Conservation (phyloP, 2,113 vertebrate genomes). For the Lophius piscatorius region DNA sequence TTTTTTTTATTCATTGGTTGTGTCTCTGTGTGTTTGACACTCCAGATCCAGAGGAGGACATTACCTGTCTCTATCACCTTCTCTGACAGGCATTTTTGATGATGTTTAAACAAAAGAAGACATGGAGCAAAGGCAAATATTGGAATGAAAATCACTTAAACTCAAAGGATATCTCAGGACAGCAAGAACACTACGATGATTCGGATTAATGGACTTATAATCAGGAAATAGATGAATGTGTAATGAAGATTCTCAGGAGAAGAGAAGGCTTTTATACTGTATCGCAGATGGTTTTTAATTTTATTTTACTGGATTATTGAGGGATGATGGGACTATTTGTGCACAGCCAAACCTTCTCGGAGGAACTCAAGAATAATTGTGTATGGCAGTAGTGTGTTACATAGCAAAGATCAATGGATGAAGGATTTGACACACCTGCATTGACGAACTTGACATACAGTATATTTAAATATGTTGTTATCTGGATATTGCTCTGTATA, state of each 20-base stretch:
- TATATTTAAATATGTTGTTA: no score
- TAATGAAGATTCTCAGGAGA: background rate
- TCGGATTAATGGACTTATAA: background rate
- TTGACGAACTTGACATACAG: no score
- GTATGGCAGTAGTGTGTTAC: background rate
- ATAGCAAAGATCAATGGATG: background rate
- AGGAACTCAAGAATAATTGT: background rate
- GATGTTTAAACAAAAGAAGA: constrained; percentile 76
- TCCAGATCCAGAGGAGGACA: constrained; percentile 84
- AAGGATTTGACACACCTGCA: background rate
- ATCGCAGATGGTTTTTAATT: no score
- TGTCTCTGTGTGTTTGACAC: constrained; percentile 34
- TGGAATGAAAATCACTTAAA: background rate
- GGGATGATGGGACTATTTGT: background rate
- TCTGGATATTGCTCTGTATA: no score
- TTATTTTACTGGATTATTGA: no score
- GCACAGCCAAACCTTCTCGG: background rate
- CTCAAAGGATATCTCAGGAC: no score
- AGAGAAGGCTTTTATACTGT: no score
- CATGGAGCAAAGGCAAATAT: background rate
- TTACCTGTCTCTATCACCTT: constrained; percentile 88
- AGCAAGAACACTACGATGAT: background rate
- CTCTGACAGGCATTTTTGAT: constrained; percentile 84
- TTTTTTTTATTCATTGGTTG: constrained; percentile 9
- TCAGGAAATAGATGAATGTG: background rate